Evolutionary conservation across 2,888 invertebrate genomes (phyloP).

Genomic region (Dolichopus griseipennis): DNA sequence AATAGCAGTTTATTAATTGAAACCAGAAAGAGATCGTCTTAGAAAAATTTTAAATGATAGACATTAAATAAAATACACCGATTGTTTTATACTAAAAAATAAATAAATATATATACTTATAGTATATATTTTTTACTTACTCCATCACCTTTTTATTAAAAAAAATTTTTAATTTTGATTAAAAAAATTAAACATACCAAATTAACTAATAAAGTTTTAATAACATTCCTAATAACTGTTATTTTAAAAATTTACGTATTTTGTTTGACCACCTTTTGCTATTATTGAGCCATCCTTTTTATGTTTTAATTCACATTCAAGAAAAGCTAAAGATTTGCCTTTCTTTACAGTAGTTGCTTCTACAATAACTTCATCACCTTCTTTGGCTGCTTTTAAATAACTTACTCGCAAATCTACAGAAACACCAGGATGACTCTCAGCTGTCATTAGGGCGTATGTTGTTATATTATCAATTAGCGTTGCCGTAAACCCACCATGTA

Average conservation of each 20-base stretch:
- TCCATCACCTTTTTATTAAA: not conserved
- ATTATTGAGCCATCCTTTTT: slow-evolving; percentile 64
- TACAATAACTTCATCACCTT: slow-evolving; percentile 70
- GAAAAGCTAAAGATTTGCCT: slow-evolving; percentile 73
- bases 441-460: slow-evolving; percentile 66
- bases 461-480: slow-evolving; percentile 66
- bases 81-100: no score
- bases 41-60: no score
- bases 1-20: no score
- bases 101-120: no score
- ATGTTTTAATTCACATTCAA: slow-evolving; percentile 68
- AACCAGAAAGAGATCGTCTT: no score
- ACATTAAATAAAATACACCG: no score
- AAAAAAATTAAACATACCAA: not conserved
- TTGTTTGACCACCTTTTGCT: slow-evolving; percentile 78
- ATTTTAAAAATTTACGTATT: slow-evolving; percentile 49
- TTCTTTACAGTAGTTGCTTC: slow-evolving; percentile 67
- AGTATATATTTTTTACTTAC: no score
- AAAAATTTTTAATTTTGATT: not conserved
- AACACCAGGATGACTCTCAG: slow-evolving; percentile 59
- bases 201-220: no score
- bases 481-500: slow-evolving; percentile 82
- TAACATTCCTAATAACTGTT: not conserved
- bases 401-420: slow-evolving; percentile 78
- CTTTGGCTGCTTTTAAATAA: slow-evolving; percentile 64